Evolutionary conservation across 2,797 vertebrate species (phyloP).

Genomic region (Tenualosa thibaudeaui): DNA sequence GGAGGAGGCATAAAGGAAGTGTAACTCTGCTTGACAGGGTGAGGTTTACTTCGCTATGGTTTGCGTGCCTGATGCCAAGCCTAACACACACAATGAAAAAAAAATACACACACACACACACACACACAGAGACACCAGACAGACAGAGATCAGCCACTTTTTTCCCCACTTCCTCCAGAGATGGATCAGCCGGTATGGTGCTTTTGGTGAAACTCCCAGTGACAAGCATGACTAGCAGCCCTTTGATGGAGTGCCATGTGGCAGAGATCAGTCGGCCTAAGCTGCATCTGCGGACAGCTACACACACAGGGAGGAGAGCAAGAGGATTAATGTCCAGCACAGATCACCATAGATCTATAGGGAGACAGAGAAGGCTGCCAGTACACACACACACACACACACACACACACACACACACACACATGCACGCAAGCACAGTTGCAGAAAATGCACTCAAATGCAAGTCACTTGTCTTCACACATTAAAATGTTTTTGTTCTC

Average conservation of each 20-base stretch:
- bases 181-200: conserved; percentile 55
- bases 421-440: conserved; percentile 13
- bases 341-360: conserved; percentile 71
- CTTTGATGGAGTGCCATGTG: conserved; percentile 81
- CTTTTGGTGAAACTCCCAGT: conserved; percentile 56
- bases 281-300: conserved; percentile 75
- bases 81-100: conserved; percentile 63
- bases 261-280: conserved; percentile 77
- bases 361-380: conserved; percentile 50
- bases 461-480: neutral
- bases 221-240: conserved; percentile 66
- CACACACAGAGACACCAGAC: neutral
- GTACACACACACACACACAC: conserved; percentile 27
- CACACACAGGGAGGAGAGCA: conserved; percentile 66
- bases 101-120: conserved; percentile 30
- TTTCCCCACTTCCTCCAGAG: conserved; percentile 63
- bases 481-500: conserved; percentile 15
- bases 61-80: conserved; percentile 52
- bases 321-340: conserved; percentile 70
- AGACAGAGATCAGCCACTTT: conserved; percentile 62
- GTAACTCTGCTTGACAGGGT: neutral
- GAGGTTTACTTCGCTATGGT: neutral
- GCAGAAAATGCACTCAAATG: conserved; percentile 35
- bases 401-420: neutral
- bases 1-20: neutral